These are phyloP conservation scores for Drosophila fungiperda DNA, from an alignment of 2,888 invertebrate species.

Conservation along the genomic window DNA sequence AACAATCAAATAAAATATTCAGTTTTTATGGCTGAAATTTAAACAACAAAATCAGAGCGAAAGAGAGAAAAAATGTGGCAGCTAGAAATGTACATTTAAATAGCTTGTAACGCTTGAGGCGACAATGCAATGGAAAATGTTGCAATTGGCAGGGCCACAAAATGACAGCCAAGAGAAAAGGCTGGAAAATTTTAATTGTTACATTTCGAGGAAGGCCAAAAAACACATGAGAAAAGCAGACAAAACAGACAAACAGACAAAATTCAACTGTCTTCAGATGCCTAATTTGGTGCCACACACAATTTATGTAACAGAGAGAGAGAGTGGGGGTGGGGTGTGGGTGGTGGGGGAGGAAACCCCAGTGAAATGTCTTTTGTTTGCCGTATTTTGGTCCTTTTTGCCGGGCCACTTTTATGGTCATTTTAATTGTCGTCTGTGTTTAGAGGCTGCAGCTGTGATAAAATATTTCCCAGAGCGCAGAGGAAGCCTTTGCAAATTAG, in stretches of 20 bases:
- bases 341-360: conserved; percentile 1
- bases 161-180: conserved; percentile 22
- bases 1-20: conserved; percentile 5
- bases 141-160: conserved; percentile 40
- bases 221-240: conserved; percentile 58
- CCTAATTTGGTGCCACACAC: conserved; percentile 49
- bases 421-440: conserved; percentile 63
- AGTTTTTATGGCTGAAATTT: not conserved
- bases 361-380: conserved; percentile 9
- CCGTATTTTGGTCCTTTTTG: conserved; percentile 12
- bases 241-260: not conserved
- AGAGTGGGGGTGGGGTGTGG: not conserved
- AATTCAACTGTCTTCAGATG: not conserved
- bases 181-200: conserved; percentile 65
- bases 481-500: conserved; percentile 47
- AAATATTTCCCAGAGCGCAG: conserved; percentile 40
- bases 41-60: not conserved
- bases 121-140: conserved; percentile 36
- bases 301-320: conserved; percentile 33
- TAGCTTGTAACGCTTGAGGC: conserved; percentile 4
- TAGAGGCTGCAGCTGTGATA: conserved; percentile 68
- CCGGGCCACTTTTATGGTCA: conserved; percentile 51
- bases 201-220: conserved; percentile 56
- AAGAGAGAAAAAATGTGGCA: not conserved
- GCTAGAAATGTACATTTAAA: conserved; percentile 29